phyloP scores from a whole-genome alignment of 2,113 vertebrate genomes.

The Larimichthys crocea region DNA sequence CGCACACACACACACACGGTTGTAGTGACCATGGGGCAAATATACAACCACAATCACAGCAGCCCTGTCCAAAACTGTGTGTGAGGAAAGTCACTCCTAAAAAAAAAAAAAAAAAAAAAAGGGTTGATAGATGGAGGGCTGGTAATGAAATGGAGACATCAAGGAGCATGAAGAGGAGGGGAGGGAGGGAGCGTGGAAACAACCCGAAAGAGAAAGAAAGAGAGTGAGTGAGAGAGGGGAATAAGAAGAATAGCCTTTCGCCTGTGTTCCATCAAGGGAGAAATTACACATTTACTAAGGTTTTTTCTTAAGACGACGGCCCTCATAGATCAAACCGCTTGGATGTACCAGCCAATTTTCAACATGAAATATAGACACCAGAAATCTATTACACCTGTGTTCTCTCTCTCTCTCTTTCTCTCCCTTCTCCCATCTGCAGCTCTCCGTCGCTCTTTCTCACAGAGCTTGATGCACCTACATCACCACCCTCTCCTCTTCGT shows the following conservation, averaged over 20 bases:
- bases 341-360: conserved; percentile 99
- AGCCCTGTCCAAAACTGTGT: conserved; percentile 62
- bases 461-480: conserved; percentile 70
- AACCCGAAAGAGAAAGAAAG: conserved; percentile 75
- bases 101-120: conserved; percentile 67
- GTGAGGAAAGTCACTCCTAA: conserved; percentile 93
- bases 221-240: conserved; percentile 71
- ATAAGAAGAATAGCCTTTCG: conserved; percentile 98
- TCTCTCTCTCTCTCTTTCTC: conserved; percentile 69
- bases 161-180: conserved; percentile 93
- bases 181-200: conserved; percentile 81
- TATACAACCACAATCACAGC: conserved; percentile 25
- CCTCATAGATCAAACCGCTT: conserved; percentile 97
- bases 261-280: conserved; percentile 99
- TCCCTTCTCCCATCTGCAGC: conserved; percentile 57
- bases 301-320: conserved; percentile 99
- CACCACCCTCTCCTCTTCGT: conserved; percentile 55
- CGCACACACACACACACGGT: conserved; percentile 17
- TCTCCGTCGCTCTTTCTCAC: conserved; percentile 52
- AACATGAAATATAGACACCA: conserved; percentile 99
- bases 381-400: conserved; percentile 95
- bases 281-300: conserved; percentile 99
- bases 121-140: conserved; percentile 96
- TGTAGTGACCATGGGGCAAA: conserved; percentile 41
- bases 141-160: conserved; percentile 99